Base-by-base conservation (phyloP, 2,113 vertebrate genomes). In the Pedetes capensis region DNA sequence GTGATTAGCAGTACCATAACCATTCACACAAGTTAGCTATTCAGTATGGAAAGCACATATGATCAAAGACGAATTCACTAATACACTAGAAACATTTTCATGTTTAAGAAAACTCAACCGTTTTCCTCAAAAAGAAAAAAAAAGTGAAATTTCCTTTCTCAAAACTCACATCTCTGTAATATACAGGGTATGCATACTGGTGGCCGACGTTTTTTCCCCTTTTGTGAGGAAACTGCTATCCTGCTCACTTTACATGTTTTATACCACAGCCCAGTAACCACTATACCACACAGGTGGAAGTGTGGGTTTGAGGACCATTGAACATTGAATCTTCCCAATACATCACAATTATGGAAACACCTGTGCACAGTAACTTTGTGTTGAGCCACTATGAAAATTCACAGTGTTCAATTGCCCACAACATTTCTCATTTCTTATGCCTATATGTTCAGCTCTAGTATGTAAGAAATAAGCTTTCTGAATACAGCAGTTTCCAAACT, bases 301-400 rank as follows among this genome's bases (percentile, higher is more conserved):
- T 88, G 32, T 90, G 87, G 55, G 89, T 96, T 96, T 98, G 97
- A 97, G 98, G 97, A 96, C 96, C 97, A 94, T 0, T 98, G 95
- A 97, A 94, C 96, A 98, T 69, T 84, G 76, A 93, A 64, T 88
- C 80, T 97, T 96, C 79, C 80, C 97, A 97, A 97, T 97, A 89
- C 22, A 97, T 98, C 97, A 98, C 97, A 97, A 98, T 98, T 98
- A 98, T 3, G 83, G 87, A 94, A 98, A 97, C 97, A 98, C 91
- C 96, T 98, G 97, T 95, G 96, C 75, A n/a, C 17, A 96, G 57
- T 29, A 97, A 94, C 96, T 89, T 83, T 87, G 69, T 57, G 57
- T 80, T 66, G 93, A 96, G 86, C 2, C 66, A 85, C 83, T 90
- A 47, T 55, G 2, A 8, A 61, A 94, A 96, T 87, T 68, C 92